phyloP scores from a whole-genome alignment of 2,797 vertebrate genomes.

The Erethizon dorsatum region DNA sequence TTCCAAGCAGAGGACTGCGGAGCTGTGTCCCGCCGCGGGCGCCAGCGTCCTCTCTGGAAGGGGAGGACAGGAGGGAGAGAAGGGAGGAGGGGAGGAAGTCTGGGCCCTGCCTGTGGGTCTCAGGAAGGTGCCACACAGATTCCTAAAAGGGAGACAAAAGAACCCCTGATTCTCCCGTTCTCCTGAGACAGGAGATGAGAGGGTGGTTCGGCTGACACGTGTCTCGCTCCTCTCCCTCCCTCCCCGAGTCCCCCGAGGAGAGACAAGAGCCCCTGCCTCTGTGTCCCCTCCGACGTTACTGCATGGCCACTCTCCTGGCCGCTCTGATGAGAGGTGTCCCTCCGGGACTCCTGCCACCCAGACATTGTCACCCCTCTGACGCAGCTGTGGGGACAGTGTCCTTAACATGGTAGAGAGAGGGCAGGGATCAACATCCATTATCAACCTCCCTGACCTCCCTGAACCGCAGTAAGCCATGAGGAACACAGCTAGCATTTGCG shows the following conservation, averaged over 20 bases:
- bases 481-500: neutral
- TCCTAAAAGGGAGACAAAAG: neutral
- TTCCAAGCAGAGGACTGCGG: neutral
- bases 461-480: neutral
- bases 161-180: neutral
- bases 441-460: neutral
- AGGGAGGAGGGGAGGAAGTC: no score
- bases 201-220: no score
- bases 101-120: neutral
- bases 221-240: neutral
- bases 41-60: no score
- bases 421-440: neutral
- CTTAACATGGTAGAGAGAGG: neutral
- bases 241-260: neutral
- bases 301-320: neutral
- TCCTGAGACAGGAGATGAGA: neutral
- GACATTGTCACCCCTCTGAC: neutral
- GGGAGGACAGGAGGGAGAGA: accelerated
- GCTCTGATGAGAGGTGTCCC: neutral
- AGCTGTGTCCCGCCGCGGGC: neutral
- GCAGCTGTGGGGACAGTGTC: neutral
- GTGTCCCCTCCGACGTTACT: neutral
- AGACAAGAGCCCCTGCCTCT: neutral
- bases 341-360: neutral
- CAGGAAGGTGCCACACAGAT: neutral